Evolutionary conservation across 2,113 vertebrate species (phyloP), one percentile per base, ranked within the genome.

Genomic region (Nesoenas mayeri): DNA sequence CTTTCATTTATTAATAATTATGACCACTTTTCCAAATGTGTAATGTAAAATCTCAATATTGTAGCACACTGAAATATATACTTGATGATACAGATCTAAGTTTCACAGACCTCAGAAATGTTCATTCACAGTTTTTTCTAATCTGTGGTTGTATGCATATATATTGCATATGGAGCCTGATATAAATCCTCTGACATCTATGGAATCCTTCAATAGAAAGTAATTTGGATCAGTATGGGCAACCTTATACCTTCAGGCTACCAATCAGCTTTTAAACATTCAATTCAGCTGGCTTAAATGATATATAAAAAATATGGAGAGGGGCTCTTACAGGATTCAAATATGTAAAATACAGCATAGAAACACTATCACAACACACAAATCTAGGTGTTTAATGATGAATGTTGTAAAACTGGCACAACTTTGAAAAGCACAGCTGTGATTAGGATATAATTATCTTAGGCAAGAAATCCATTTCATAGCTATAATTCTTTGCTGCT

Each of bases 391-490:
- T 88, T 88, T 69, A 71, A 84, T 69, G 85, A 92, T 56, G 34
- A 78, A 90, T 15, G 28, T 36, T 64, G n/a, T 24, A 80, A 93
- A 95, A 88, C 5, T 92, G 93, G 92, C 93, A 86, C 60, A 57
- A 57, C 69, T 93, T 88, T 28, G 58, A 88, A 96, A 91, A 75
- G 71, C 77, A 66, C 79, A 92, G 53, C 77, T 94, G 75, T 57
- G 85, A 94, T 94, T 86, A 93, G 53, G 65, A 90, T 65, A 81
- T 65, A 74, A 81, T 95, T 96, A 91, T 88, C 75, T 92, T 86
- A 48, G 14, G 60, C 47, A 88, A 91, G 64, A 90, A 90, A 93
- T 74, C 79, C 25, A 86, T 91, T 91, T 93, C 67, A 73, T 89
- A 88, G 71, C 61, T 93, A 15, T 72, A 94, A 69, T 40, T 89